Evolutionary conservation across 2,888 invertebrate genomes (phyloP).

Genomic region (Podotricha telesiphe): DNA sequence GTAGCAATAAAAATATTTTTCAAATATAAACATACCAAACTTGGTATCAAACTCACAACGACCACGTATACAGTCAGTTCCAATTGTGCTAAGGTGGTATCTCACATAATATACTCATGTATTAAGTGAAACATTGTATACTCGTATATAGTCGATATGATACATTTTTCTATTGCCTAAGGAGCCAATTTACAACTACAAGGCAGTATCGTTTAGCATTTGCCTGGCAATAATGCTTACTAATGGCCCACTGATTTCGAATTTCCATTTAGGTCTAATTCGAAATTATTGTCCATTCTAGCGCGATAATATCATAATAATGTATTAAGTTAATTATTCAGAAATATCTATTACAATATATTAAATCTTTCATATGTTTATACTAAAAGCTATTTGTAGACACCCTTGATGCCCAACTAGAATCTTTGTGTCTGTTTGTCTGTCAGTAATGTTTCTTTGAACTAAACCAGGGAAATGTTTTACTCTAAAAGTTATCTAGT

Average conservation of each 20-base stretch:
- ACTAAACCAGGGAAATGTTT: no score
- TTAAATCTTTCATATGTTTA: not conserved
- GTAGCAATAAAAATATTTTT: no score
- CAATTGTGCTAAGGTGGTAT: not conserved
- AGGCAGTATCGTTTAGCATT: conserved; percentile 25
- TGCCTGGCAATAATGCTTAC: conserved; percentile 33
- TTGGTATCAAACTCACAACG: not conserved
- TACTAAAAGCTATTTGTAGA: no score
- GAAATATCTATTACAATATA: not conserved
- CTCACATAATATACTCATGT: not conserved
- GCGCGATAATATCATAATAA: conserved; percentile 22
- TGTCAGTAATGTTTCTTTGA: no score
- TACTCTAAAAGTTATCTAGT: no score
- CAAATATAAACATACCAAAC: no score
- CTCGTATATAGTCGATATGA: not conserved
- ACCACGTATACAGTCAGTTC: not conserved
- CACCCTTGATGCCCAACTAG: no score
- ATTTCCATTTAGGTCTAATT: conserved; percentile 33
- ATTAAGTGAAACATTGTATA: not conserved
- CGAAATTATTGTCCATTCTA: conserved; percentile 25
- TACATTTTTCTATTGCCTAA: conserved; percentile 24
- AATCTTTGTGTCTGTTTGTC: no score
- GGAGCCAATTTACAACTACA: conserved; percentile 14
- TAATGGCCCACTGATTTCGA: conserved; percentile 35
- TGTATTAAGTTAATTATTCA: conserved; percentile 20